Evolutionary conservation across 2,888 invertebrate species (phyloP), one percentile per base, ranked within the genome.

Genomic region (Scrobipalpa atriplicella): DNA sequence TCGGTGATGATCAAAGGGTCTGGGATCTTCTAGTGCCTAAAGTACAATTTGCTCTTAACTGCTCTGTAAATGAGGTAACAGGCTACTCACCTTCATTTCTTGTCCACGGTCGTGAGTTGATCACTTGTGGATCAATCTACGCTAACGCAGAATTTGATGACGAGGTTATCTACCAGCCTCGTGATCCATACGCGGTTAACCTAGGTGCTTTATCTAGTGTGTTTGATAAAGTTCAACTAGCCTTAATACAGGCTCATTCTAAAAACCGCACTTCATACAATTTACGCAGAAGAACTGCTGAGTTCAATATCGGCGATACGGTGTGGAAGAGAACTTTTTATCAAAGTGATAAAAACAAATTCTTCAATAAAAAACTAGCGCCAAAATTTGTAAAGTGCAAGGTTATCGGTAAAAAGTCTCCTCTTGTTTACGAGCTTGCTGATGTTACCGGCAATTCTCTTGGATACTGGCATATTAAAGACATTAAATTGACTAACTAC

Each of bases 281-380:
- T 66, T 51, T 70, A 52, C 58, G 73, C 1, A 56, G 70, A 0
- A 70, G 68, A 52, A 16, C 18, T 0, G 63, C 62, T 0, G 72
- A 73, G 52, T 75, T 74, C 61, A 62, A 73, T 11, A 66, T 73
- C 1, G 72, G 74, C 6, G 74, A 75, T 39, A 47, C 69, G 0
- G 75, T 75, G 16, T 36, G 11, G 56, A 62, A 63, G 11, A 16
- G 60, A 0, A 60, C 60, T 0, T 67, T 38, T 51, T 6, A 13
- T 0, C 56, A 18, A 29, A 65, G 65, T 13, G 60, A 68, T 18
- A 65, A 62, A 19, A 63, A 63, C 11, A 63, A 51, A 1, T 21
- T 21, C 8, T 68, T 68, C 18, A 10, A n/a, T 11, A 65, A 65
- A 19, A 68, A 68, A 47, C 18, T 68, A 9, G 67, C 67, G 1